Conservation (phyloP, 1,140 invertebrate species). For the Pinna nobilis region DNA sequence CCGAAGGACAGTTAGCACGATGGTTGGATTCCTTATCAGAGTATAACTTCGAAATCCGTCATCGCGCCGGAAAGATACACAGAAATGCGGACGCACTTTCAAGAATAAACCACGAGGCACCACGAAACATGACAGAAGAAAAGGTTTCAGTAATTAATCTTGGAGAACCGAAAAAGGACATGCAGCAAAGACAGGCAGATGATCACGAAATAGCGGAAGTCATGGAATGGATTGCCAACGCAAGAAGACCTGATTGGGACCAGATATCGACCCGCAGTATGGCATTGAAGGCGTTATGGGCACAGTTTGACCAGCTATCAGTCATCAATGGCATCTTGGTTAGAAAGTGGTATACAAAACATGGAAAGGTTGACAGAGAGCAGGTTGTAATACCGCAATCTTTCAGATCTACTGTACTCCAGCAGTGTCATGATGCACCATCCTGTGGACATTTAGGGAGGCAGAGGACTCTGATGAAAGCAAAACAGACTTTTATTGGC, state of each 20-base stretch:
- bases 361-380: neutral
- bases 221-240: neutral
- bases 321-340: neutral
- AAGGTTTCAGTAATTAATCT: neutral
- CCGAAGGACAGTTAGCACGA: slow-evolving; percentile 2
- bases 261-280: neutral
- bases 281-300: neutral
- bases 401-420: neutral
- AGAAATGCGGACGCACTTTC: slow-evolving; percentile 15
- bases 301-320: neutral
- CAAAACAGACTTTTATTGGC: slow-evolving; percentile 5
- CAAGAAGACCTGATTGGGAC: neutral
- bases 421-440: slow-evolving; percentile 9
- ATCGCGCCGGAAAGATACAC: neutral
- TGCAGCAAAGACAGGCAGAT: neutral
- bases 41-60: neutral
- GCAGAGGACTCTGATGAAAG: slow-evolving; percentile 23
- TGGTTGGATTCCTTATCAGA: slow-evolving; percentile 6
- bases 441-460: slow-evolving; percentile 16
- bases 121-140: neutral
- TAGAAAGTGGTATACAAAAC: neutral
- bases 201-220: neutral
- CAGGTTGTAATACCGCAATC: neutral
- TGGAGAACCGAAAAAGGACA: neutral
- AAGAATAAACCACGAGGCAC: neutral